Evolutionary conservation across 2,797 vertebrate genomes (phyloP), one percentile per base, ranked within the genome.

Genomic region (Anolis apletophallus): DNA sequence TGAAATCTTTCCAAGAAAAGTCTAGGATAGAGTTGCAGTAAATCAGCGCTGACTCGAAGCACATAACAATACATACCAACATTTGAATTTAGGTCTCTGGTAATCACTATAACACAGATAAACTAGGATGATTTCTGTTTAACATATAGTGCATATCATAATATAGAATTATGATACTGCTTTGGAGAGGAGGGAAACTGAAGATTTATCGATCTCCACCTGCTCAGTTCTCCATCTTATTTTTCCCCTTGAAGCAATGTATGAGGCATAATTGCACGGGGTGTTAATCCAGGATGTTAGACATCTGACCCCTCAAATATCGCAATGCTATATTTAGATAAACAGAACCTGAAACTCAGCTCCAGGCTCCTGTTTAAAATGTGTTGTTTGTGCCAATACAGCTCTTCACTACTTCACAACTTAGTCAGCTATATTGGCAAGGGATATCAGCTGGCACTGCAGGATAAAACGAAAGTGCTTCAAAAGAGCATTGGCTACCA

Each of bases 281-380:
- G 77, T 34, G 54, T 68, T 91, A 75, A 16, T 89, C 74, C 90
- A 83, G 83, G 78, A 87, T 84, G 23, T 69, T 84, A 81, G 7
- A 68, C 68, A 5, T 82, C 1, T 52, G 74, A 80, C 19, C 67
- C 78, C 80, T 68, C 87, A 40, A 57, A 11, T 46, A 29, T 7
- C 0, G 55, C 59, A 67, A 26, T 9, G 12, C 78, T 72, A 0
- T 16, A 7, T 5, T 46, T 80, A 84, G 57, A 5, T 3, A 40
- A 85, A 54, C 69, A 55, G 82, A 78, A 85, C 21, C 52, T 26
- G 55, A 89, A 83, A 81, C 85, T 21, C 59, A 21, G 4, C 34
- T 67, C 16, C 72, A 83, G 68, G 55, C 71, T 55, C 61, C 46
- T 52, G 46, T 1, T 77, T 59, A 50, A 34, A 74, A 16, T 36